Conservation (phyloP, 2,113 vertebrate species). For the Alexandromys fortis region DNA sequence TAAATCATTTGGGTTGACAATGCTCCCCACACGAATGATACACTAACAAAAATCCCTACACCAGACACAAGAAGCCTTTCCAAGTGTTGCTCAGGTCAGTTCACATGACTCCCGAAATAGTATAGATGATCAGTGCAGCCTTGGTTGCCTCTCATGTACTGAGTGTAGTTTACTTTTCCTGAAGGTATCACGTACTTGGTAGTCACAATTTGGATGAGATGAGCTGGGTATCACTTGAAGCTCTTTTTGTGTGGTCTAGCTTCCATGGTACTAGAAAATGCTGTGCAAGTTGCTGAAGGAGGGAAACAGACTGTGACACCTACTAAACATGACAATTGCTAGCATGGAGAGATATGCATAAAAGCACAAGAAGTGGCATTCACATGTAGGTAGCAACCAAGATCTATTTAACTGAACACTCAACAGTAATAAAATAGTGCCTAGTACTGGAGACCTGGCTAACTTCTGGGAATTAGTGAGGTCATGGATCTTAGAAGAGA, state of each 20-base stretch:
- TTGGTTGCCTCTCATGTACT: background rate
- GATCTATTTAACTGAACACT: background rate
- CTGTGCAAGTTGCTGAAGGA: background rate
- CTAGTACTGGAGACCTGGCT: background rate
- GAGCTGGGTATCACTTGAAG: background rate
- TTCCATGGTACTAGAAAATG: background rate
- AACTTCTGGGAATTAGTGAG: background rate
- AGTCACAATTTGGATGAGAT: background rate
- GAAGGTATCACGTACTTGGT: background rate
- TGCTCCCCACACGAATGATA: background rate
- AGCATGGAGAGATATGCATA: background rate
- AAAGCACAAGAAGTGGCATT: background rate
- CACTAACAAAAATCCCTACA: background rate
- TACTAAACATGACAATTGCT: background rate
- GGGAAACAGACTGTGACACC: background rate
- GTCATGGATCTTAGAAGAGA: background rate
- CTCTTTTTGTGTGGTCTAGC: background rate
- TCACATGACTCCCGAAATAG: background rate
- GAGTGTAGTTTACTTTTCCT: background rate
- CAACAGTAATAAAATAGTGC: background rate
- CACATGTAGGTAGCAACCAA: background rate
- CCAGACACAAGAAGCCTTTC: background rate
- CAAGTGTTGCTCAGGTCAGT: background rate
- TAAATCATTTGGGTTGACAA: background rate
- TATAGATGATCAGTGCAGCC: background rate